These are phyloP conservation scores for Sorex fumeus DNA, from an alignment of 2,113 vertebrate species.

Conservation along the genomic window DNA sequence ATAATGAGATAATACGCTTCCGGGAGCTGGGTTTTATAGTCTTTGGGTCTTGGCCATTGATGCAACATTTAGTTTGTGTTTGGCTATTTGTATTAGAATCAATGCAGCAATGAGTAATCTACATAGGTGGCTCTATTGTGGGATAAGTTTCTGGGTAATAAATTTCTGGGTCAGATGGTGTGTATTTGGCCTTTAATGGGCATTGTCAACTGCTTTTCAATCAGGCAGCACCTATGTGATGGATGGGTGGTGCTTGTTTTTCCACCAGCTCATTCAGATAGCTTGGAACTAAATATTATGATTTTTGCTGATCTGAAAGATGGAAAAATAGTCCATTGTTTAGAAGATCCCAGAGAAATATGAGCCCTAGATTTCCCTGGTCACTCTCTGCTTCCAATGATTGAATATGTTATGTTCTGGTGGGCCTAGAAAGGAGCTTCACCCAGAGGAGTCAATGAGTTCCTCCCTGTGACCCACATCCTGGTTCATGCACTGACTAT, in stretches of 20 bases:
- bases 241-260: neutral
- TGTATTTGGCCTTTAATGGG: neutral
- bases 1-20: too few relatives aligned
- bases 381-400: neutral
- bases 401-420: neutral
- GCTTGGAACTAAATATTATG: neutral
- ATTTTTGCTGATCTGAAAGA: neutral
- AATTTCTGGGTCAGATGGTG: neutral
- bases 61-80: neutral
- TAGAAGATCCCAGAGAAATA: neutral
- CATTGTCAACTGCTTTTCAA: neutral
- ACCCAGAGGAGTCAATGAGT: neutral
- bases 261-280: neutral
- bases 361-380: neutral
- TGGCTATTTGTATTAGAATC: slow-evolving; percentile 6
- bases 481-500: neutral
- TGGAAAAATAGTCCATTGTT: neutral
- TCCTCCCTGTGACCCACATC: neutral
- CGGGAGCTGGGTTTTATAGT: too few relatives aligned
- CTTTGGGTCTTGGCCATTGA: too few relatives aligned
- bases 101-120: neutral
- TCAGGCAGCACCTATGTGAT: neutral
- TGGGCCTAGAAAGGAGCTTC: neutral
- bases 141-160: neutral
- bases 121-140: neutral